Evolutionary conservation across 2,113 vertebrate genomes (phyloP).

Genomic region (Mesitornis unicolor): DNA sequence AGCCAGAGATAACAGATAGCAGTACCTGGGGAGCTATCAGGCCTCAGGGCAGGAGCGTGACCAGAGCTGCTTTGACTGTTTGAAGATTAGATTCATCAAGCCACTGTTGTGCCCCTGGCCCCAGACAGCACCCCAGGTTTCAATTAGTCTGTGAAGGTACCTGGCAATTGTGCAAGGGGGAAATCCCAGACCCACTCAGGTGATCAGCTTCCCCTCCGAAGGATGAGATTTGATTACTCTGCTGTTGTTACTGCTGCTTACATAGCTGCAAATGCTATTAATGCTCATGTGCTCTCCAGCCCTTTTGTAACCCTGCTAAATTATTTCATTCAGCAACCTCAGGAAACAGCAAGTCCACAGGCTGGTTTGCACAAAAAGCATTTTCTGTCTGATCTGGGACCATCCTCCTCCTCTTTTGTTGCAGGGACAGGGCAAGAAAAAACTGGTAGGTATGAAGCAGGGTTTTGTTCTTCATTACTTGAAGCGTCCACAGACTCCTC

Average conservation of each 20-base stretch:
- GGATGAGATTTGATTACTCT: neutral
- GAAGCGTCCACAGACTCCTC: neutral
- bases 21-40: neutral
- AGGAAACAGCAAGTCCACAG: neutral
- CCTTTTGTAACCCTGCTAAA: neutral
- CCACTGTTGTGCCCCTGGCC: neutral
- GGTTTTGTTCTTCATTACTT: neutral
- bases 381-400: neutral
- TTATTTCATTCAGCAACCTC: neutral
- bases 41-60: neutral
- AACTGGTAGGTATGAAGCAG: neutral
- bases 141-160: neutral
- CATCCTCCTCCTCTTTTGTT: neutral
- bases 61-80: neutral
- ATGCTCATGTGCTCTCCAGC: neutral
- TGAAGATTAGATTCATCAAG: neutral
- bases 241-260: neutral
- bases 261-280: constrained; percentile 39
- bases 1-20: neutral
- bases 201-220: constrained; percentile 1
- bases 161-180: neutral
- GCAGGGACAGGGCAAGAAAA: neutral
- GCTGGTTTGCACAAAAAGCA: neutral
- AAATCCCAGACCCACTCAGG: constrained; percentile 21
- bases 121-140: neutral